phyloP scores from a whole-genome alignment of 2,113 vertebrate species.

The Poecile atricapillus region DNA sequence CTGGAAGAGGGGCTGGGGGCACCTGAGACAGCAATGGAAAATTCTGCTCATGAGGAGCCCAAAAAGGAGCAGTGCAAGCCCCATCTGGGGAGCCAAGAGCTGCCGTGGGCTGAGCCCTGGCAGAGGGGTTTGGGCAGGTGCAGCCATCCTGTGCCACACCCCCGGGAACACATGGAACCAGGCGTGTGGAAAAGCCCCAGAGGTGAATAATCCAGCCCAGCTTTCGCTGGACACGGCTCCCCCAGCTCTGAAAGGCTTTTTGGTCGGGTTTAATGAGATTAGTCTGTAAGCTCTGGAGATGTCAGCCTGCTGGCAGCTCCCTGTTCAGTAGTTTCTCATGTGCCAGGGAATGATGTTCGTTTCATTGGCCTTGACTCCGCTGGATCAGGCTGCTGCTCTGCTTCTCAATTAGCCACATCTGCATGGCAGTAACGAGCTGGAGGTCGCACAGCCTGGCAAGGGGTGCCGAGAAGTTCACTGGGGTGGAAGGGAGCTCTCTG shows the following conservation, averaged over 20 bases:
- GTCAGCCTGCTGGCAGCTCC: conserved; percentile 45
- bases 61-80: neutral
- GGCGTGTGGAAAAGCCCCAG: neutral
- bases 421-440: neutral
- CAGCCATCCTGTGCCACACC: fast-evolving
- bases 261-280: conserved; percentile 27
- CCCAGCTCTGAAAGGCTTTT: conserved; percentile 25
- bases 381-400: conserved; percentile 1
- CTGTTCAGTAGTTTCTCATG: neutral
- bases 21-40: neutral
- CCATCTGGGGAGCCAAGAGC: neutral
- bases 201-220: neutral
- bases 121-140: fast-evolving
- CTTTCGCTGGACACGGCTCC: neutral
- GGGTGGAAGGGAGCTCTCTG: neutral
- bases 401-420: neutral
- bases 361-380: neutral
- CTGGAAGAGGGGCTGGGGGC: neutral
- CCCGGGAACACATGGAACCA: neutral
- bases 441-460: neutral
- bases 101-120: neutral
- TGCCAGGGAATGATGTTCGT: conserved; percentile 46
- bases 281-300: conserved; percentile 1
- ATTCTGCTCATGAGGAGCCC: neutral
- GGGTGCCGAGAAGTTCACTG: neutral